phyloP scores from a whole-genome alignment of 2,113 vertebrate species.

The Apaloderma vittatum region DNA sequence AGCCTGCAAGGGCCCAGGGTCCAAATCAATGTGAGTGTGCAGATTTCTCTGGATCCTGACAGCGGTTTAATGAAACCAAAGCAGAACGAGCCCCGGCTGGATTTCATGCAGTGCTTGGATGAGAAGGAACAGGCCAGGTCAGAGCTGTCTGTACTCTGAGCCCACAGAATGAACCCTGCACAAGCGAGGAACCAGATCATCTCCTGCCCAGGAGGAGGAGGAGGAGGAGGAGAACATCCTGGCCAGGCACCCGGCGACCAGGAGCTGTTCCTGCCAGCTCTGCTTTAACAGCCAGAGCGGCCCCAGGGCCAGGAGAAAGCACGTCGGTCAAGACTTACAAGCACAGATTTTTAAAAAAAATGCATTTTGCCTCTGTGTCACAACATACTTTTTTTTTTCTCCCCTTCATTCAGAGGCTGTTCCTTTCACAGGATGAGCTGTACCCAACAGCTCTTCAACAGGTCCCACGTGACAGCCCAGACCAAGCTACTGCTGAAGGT shows the following conservation, averaged over 20 bases:
- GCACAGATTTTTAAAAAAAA: background rate
- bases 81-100: background rate
- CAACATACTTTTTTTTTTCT: background rate
- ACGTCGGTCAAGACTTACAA: background rate
- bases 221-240: background rate
- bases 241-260: too few relatives aligned
- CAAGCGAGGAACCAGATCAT: background rate
- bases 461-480: background rate
- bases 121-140: background rate
- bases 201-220: background rate
- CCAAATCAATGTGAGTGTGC: accelerated
- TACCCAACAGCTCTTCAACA: background rate
- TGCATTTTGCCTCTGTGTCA: background rate
- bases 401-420: background rate
- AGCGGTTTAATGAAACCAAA: background rate
- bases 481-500: background rate
- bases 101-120: too few relatives aligned
- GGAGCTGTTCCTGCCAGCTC: background rate
- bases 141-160: background rate
- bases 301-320: background rate
- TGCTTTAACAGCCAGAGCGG: background rate
- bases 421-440: background rate
- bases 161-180: background rate
- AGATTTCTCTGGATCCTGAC: background rate
- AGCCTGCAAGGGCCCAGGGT: background rate